Evolutionary conservation across 2,113 vertebrate genomes (phyloP).

Genomic region (Brachypteracias leptosomus): DNA sequence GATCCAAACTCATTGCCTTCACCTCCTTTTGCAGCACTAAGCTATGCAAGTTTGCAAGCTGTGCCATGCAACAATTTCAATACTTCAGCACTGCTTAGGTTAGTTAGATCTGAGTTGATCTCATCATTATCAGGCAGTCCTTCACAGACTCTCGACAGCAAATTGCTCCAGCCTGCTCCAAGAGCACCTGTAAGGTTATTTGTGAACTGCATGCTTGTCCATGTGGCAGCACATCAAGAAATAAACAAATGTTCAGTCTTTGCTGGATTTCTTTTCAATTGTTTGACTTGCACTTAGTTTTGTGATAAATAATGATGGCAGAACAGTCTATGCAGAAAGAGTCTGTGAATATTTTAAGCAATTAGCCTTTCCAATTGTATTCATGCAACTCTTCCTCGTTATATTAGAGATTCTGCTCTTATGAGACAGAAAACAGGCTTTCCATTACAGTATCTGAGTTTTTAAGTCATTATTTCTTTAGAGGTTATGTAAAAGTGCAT

Average conservation of each 20-base stretch:
- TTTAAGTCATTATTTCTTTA: not conserved
- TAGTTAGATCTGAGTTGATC: rapidly evolving
- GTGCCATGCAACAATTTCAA: not conserved
- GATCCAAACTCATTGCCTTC: not conserved
- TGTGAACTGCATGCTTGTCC: not conserved
- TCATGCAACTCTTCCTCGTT: not conserved
- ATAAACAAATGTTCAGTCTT: not conserved
- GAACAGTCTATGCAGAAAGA: not conserved
- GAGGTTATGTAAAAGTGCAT: not conserved
- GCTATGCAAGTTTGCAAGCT: not conserved
- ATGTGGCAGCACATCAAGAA: not conserved
- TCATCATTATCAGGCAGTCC: not conserved
- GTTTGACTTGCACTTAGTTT: not conserved
- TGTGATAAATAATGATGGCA: not conserved
- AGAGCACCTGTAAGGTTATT: not conserved
- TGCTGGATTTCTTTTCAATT: not conserved
- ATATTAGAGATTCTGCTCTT: not conserved
- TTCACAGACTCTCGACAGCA: not conserved
- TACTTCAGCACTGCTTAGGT: rapidly evolving
- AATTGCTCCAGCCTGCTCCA: not conserved
- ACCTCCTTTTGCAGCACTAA: not conserved
- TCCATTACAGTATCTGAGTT: not conserved
- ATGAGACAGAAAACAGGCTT: not conserved
- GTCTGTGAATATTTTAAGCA: not conserved
- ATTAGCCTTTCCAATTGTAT: not conserved